Evolutionary conservation across 2,888 invertebrate species (phyloP).

Genomic region (Brenthis daphne): DNA sequence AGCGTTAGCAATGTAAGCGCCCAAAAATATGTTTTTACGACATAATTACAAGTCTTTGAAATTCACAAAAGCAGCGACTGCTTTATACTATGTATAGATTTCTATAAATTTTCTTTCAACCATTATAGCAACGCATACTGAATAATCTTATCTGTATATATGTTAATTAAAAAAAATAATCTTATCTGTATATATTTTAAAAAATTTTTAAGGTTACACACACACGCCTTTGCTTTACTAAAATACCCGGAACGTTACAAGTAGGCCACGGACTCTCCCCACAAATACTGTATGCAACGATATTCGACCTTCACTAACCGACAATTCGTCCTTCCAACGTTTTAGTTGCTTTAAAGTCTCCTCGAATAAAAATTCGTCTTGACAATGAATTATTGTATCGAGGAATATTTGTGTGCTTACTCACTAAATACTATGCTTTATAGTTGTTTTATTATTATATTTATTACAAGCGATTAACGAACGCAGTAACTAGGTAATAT

Average conservation of each 20-base stretch:
- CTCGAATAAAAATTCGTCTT: neutral
- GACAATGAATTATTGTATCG: neutral
- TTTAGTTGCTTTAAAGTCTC: neutral
- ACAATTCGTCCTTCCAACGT: constrained; percentile 10
- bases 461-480: too few species aligned
- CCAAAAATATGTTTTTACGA: too few species aligned
- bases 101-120: too few species aligned
- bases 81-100: too few species aligned
- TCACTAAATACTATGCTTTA: too few species aligned
- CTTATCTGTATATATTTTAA: constrained; percentile 5
- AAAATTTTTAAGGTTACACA: neutral
- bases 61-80: too few species aligned
- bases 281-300: constrained; percentile 6
- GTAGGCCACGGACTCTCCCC: constrained; percentile 17
- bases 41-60: too few species aligned
- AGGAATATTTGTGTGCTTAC: too few species aligned
- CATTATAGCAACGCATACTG: constrained; percentile 2
- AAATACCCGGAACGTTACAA: constrained; percentile 10
- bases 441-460: too few species aligned
- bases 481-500: too few species aligned
- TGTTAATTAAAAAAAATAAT: neutral
- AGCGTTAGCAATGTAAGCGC: too few species aligned
- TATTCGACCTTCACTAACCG: constrained; percentile 2
- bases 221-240: neutral
- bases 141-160: constrained; percentile 11